phyloP scores from a whole-genome alignment of 2,888 invertebrate species.

The Stegophylla sp. region DNA sequence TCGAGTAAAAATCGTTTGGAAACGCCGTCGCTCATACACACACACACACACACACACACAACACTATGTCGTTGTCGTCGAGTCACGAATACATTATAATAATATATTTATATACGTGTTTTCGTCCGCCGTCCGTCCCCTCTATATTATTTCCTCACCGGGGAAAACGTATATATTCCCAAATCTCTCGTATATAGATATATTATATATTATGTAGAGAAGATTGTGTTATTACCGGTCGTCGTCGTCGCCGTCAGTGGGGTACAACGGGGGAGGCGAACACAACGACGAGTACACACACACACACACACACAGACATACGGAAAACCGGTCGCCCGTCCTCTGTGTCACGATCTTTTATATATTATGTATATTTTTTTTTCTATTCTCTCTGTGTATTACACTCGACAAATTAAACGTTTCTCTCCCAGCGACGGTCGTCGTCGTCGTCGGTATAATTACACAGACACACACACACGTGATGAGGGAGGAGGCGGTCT shows the following conservation, averaged over 20 bases:
- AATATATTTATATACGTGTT: not conserved
- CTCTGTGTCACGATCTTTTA: conserved; percentile 56
- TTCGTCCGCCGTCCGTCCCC: not conserved
- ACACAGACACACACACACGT: not conserved
- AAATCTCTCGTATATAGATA: not conserved
- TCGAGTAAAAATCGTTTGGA: not conserved
- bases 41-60: not conserved
- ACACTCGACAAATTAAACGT: conserved; percentile 59
- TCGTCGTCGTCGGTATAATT: conserved; percentile 48
- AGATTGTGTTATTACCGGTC: not conserved
- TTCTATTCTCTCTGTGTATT: too few species aligned
- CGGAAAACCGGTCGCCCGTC: conserved; percentile 58
- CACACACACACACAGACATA: not conserved
- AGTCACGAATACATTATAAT: conserved; percentile 37
- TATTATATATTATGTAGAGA: not conserved
- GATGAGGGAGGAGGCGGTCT: conserved; percentile 34
- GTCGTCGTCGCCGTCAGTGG: not conserved
- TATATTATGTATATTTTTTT: conserved; percentile 5
- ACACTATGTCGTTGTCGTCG: conserved; percentile 34
- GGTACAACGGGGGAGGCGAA: not conserved
- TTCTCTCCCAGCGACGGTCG: conserved; percentile 39
- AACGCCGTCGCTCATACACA: not conserved
- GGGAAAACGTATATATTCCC: not conserved
- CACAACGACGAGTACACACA: not conserved
- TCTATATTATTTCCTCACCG: not conserved